Conservation (phyloP, 2,797 vertebrate genomes). For the Graptemys geographica region DNA sequence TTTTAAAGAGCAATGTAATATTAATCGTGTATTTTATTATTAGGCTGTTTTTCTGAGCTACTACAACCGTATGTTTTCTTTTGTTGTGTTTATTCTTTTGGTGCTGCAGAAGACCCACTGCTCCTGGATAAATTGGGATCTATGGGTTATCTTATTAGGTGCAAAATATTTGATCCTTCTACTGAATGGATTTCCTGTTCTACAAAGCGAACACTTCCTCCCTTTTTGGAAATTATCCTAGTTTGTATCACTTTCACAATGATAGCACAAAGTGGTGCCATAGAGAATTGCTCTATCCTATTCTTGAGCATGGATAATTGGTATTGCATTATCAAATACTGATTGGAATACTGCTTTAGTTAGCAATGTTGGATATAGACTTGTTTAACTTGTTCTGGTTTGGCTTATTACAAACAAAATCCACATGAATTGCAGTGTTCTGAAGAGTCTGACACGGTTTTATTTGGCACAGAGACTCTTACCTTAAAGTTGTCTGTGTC, state of each 20-base stretch:
- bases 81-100: background rate
- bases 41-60: background rate
- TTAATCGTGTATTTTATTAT: background rate
- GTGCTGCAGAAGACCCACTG: background rate
- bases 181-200: background rate
- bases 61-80: rapidly evolving
- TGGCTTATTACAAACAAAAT: background rate
- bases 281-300: background rate
- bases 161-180: background rate
- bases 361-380: background rate
- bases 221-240: background rate
- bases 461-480: background rate
- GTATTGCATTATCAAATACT: background rate
- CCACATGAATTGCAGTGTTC: background rate
- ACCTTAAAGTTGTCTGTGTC: background rate
- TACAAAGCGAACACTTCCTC: background rate
- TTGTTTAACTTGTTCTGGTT: background rate
- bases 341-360: background rate
- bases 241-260: background rate
- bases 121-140: background rate
- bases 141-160: too few relatives aligned
- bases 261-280: background rate
- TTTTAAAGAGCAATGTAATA: background rate
- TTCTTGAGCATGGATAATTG: background rate
- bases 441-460: background rate